Conservation (phyloP, 2,888 invertebrate genomes). For the Aphrophora alni region DNA sequence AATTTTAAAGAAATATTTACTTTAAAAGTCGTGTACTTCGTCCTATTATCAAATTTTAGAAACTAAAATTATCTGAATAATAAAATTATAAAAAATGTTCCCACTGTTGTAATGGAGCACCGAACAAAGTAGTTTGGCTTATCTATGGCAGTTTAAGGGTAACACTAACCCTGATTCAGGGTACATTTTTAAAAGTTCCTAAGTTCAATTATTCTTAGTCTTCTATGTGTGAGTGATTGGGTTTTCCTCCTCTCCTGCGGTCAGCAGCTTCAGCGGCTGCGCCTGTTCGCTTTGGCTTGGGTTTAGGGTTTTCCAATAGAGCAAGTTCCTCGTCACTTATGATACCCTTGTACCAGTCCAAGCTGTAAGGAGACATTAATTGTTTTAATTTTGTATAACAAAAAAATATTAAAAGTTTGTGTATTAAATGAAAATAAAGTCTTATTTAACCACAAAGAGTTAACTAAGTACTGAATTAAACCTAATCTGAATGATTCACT, state of each 20-base stretch:
- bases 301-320: constrained; percentile 79
- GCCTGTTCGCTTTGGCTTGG: constrained; percentile 56
- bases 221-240: constrained; percentile 51
- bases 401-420: too few relatives aligned
- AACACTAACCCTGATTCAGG: constrained; percentile 9
- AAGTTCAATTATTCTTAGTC: background rate
- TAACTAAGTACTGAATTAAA: too few relatives aligned
- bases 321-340: constrained; percentile 80
- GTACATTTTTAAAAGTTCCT: background rate
- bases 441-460: too few relatives aligned
- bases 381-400: too few relatives aligned
- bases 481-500: too few relatives aligned
- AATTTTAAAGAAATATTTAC: too few relatives aligned
- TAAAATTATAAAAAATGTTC: background rate
- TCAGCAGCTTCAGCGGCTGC: constrained; percentile 51
- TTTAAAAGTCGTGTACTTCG: too few relatives aligned
- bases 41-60: background rate
- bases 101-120: too few relatives aligned
- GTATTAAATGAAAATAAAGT: too few relatives aligned
- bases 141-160: too few relatives aligned
- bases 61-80: background rate
- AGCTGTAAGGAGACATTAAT: too few relatives aligned
- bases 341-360: constrained; percentile 88
- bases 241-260: constrained; percentile 59
- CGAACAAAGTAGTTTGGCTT: too few relatives aligned